Evolutionary conservation across 2,797 vertebrate genomes (phyloP).

Genomic region (Microctenopoma stevenorrisi): DNA sequence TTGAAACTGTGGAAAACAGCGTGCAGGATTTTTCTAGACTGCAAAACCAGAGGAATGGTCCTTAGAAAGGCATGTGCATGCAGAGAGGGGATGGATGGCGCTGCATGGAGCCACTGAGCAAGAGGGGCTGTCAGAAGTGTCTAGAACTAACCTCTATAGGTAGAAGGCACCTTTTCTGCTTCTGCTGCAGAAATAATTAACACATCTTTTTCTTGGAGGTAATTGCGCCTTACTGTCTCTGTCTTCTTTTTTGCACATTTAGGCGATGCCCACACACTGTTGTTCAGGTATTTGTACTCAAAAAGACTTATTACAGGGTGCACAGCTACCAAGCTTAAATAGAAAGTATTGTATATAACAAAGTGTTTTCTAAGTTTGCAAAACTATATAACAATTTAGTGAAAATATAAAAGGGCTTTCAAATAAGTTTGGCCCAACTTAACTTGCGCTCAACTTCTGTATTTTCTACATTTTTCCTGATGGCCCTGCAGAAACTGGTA

Average conservation of each 20-base stretch:
- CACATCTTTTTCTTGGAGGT: conserved; percentile 2
- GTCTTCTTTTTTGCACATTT: background rate
- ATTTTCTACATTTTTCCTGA: background rate
- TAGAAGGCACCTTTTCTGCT: conserved; percentile 19
- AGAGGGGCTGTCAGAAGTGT: conserved; percentile 12
- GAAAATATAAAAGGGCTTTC: background rate
- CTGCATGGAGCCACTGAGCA: conserved; percentile 24
- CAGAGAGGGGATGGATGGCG: conserved; percentile 33
- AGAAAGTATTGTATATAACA: no score
- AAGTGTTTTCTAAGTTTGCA: no score
- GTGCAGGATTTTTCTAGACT: background rate
- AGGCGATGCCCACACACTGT: background rate
- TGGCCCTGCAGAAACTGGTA: background rate
- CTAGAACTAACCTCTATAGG: conserved; percentile 39
- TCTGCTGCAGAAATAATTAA: conserved; percentile 29
- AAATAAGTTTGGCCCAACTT: background rate
- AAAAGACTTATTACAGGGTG: background rate
- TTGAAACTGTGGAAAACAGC: no score
- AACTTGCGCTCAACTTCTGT: no score
- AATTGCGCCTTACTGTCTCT: background rate
- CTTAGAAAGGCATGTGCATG: conserved; percentile 45
- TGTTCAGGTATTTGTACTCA: no score
- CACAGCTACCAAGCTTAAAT: no score
- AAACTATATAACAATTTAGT: background rate
- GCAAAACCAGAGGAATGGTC: conserved; percentile 1